Evolutionary conservation across 1,140 invertebrate species (phyloP), one percentile per base, ranked within the genome.

Genomic region (Drosophila funebris): DNA sequence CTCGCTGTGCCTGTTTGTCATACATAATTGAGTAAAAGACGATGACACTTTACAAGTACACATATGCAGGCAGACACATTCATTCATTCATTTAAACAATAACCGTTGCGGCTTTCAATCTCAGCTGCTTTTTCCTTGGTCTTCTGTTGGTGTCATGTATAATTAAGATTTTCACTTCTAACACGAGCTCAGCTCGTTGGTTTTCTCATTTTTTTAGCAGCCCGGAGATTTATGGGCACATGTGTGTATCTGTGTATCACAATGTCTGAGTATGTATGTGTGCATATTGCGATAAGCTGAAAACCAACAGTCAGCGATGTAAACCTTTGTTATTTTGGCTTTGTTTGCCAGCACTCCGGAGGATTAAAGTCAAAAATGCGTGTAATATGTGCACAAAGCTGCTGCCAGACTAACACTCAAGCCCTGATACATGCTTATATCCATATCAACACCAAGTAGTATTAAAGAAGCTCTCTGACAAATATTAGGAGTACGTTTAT

Each of bases 311-410:
- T 54, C 82, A 87, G 71, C 82, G 58, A 78, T 87, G 83, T 82
- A 88, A 87, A 87, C 82, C 82, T 87, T 83, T 87, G 83, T 87
- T 82, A 88, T 82, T 87, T 87, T 50, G 83, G 71, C 83, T 87
- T 87, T 87, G 83, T 88, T 88, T 78, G 76, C 52, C 79, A 69
- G 76, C 83, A 89, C 83, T 88, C 66, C 66, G 69, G 73, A 84
- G 83, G 83, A 88, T 88, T 88, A 88, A 89, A 89, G 83, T 88
- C 84, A 88, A 88, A 89, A 88, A 88, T 83, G 83, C 79, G 84
- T 89, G 84, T 89, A 88, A 88, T 88, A 88, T 79, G 84, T 78
- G 82, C 83, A 88, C 78, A 88, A 88, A 78, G 82, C 83, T 73
- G 60, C 63, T 72, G 73, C 58, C 44, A 27, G 31, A 20, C 31